Base-by-base conservation (phyloP, 2,888 invertebrate genomes). In the Lordiphosa fenestrarum region DNA sequence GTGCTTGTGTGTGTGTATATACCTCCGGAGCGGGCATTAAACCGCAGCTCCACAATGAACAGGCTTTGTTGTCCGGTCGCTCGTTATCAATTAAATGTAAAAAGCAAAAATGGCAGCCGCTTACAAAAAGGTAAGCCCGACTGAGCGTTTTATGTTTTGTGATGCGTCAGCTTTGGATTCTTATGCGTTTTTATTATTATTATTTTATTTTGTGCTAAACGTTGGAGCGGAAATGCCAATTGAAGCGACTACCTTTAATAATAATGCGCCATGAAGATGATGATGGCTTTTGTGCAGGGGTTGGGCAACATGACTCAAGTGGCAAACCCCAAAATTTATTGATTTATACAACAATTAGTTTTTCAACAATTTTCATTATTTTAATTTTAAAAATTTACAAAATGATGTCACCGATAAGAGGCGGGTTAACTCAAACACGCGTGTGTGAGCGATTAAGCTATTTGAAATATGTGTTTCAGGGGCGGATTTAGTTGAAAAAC, bases 61-160 rank as follows among this genome's bases (percentile, higher is more conserved):
- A 40, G 44, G 72, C 83, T 78, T 71, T 69, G 80, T 71, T 74
- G 72, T 74, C 68, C 51, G 60, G 15, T 15, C 13, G 33, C 44
- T 53, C 48, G 53, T 78, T 84, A 81, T 78, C 77, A 78, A 78
- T 78, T 78, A 81, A 76, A 69, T 73, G 81, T 67, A 76, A 74
- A 51, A 53, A 53, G 38, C 40, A 49, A 83, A 83, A 83, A 77
- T 80, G 76, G 76, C 84, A 80, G 73, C 61, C 58, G 56, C 41
- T 49, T 37, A 37, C 38, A 44, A 23, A 47, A 47, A 49, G 37
- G 37, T 44, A 44, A 44, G 10, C 44, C 44, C 30, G 44, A 44
- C 44, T 23, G 30, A 10, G 25, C 10, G 25, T 35, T 37, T 38
- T 6, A 23, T 47, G 2, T 40, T 40, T 52, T 57, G 50, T 52